Percentiles rank a stretch among this genome's conserved stretches.
Conservation (phyloP, 1,140 invertebrate species). For the Hormaphis cornu region DNA sequence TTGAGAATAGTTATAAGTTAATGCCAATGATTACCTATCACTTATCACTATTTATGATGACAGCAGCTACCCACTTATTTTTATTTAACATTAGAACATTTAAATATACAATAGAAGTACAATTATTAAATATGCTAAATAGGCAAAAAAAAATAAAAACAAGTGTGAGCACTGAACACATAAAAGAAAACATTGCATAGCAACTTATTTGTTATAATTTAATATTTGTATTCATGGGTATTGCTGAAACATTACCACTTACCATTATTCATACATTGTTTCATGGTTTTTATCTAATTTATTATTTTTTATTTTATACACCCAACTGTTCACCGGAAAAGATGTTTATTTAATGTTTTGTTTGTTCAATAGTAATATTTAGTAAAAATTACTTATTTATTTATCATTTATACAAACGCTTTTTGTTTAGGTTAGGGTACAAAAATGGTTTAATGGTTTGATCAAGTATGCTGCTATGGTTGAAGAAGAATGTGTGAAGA, state of each 20-base stretch:
- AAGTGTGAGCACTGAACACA: too few relatives aligned
- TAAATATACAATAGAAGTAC: neutral
- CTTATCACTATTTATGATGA: too few relatives aligned
- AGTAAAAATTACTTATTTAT: neutral
- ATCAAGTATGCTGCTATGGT: neutral
- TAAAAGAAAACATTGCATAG: too few relatives aligned
- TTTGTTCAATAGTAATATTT: too few relatives aligned
- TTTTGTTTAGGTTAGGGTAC: neutral
- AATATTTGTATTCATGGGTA: too few relatives aligned
- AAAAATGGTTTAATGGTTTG: neutral
- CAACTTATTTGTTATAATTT: too few relatives aligned
- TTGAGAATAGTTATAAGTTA: too few relatives aligned
- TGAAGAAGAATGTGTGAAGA: conserved; percentile 15
- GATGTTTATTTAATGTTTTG: neutral
- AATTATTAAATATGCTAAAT: neutral
- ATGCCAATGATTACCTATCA: neutral
- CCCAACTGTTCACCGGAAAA: too few relatives aligned
- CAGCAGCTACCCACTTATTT: neutral
- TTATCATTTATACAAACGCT: neutral
- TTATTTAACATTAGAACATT: neutral
- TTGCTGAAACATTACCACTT: too few relatives aligned
- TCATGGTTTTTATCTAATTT: too few relatives aligned
- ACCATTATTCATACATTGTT: too few relatives aligned
- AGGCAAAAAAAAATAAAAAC: neutral
- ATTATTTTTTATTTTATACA: too few relatives aligned